Percentiles rank a stretch among this genome's conserved stretches.
Evolutionary conservation across 2,113 vertebrate genomes (phyloP).

Genomic region (Epinephelus cyanopodus): DNA sequence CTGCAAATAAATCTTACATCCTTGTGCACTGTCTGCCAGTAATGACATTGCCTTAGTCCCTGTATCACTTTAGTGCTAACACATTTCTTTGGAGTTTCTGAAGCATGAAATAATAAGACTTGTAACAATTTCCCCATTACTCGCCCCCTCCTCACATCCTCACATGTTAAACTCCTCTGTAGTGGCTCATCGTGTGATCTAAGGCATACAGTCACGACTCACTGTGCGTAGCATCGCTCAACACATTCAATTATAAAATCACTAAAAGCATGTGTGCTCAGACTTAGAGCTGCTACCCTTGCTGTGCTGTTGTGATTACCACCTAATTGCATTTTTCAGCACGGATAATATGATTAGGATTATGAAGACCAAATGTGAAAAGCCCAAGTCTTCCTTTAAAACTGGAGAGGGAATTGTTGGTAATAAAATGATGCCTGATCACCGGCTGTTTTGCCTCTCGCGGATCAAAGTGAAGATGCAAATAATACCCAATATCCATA

Average conservation of each 20-base stretch:
- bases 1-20: not conserved
- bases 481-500: not conserved
- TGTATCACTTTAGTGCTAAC: not conserved
- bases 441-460: not conserved
- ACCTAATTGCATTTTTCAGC: conserved; percentile 45
- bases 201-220: not conserved
- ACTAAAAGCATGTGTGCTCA: conserved; percentile 19
- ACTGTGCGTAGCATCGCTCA: conserved; percentile 17
- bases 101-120: not conserved
- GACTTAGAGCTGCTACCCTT: not conserved
- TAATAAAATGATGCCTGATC: conserved; percentile 25
- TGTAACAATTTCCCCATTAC: not conserved
- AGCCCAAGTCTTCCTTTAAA: conserved; percentile 24
- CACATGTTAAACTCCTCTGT: not conserved
- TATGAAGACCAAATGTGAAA: conserved; percentile 32
- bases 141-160: not conserved
- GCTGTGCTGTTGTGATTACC: conserved; percentile 40
- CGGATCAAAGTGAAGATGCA: conserved; percentile 9
- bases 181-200: conserved; percentile 16
- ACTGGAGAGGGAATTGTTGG: not conserved
- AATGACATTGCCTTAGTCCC: conserved; percentile 7
- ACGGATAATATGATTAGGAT: conserved; percentile 48
- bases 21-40: not conserved
- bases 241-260: conserved; percentile 49
- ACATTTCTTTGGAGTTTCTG: not conserved